Evolutionary conservation across 2,113 vertebrate genomes (phyloP).

Genomic region (Urocitellus parryii): DNA sequence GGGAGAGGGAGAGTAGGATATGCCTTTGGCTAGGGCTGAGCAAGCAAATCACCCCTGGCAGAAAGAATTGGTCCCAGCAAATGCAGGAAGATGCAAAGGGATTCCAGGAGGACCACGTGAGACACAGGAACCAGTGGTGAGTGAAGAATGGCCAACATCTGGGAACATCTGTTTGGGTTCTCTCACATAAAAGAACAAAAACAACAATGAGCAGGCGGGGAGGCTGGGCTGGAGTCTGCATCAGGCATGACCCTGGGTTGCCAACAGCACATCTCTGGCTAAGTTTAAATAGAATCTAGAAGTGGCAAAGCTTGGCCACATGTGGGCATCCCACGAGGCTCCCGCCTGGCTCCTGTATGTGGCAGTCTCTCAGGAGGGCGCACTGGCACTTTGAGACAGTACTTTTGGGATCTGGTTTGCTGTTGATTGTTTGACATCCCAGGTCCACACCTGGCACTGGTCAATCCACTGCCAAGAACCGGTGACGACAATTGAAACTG

Average conservation of each 20-base stretch:
- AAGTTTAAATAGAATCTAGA: neutral
- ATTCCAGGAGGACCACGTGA: neutral
- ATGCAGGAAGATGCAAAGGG: neutral
- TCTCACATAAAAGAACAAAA: neutral
- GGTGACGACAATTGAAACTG: fast-evolving
- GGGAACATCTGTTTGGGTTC: neutral
- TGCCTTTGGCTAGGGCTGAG: neutral
- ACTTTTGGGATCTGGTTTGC: fast-evolving
- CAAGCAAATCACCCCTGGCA: too few relatives aligned
- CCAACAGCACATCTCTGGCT: neutral
- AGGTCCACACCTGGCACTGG: neutral
- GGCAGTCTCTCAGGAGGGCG: neutral
- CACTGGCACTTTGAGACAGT: neutral
- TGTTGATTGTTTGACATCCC: neutral
- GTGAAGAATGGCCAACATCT: neutral
- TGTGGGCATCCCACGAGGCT: neutral
- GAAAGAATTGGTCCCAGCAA: neutral
- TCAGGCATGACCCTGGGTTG: neutral
- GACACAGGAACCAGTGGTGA: neutral
- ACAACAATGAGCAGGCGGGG: neutral
- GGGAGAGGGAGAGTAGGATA: neutral
- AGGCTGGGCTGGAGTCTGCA: neutral
- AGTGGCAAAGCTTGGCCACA: neutral
- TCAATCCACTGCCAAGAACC: neutral
- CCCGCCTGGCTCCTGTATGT: fast-evolving